Base-by-base conservation (phyloP, 2,888 invertebrate genomes). In the Priocnemis perturbator region DNA sequence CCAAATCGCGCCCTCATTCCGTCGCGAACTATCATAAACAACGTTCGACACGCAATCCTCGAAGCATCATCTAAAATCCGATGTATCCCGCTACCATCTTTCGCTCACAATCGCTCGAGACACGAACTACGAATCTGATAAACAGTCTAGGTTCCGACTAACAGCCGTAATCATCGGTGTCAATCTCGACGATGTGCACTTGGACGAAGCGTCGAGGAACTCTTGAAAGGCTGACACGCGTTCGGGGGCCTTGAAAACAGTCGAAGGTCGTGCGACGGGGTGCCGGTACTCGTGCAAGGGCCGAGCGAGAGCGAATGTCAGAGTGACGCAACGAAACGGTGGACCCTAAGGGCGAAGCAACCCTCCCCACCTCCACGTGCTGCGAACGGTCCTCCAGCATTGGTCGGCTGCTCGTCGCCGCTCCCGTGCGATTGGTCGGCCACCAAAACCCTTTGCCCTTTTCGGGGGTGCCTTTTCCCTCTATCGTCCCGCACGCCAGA, bases 321-420 rank as follows among this genome's bases (percentile, higher is more conserved):
- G 85, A 82, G 82, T 88, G 88, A 88, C 85, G 88, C 88, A 88
- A 89, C 86, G 82, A 69, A 81, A 79, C 78, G 60, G 71, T 76
- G 75, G 69, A 75, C 83, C 84, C 86, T 83, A 82, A 87, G 86
- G 85, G 86, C 84, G 80, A 80, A 74, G 77, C 78, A 79, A 79
- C 84, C 85, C 82, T 82, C 87, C 86, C 86, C 87, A 79, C 87
- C 75, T 77, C 70, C 65, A 45, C 47, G 57, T 20, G 58, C 26
- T 20, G 17, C 44, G 17, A 55, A 21, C 64, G 73, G 69, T 71
- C 58, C 69, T 56, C 53, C 37, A 57, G 63, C 76, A 85, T 85
- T 86, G 85, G 86, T 64, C 74, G 77, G n/a, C 11, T 21, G 48
- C 17, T 52, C 57, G 52, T 66, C 66, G 26, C 71, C 67, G 57